Base-by-base conservation (phyloP, 2,797 vertebrate genomes). In the Lophotriccus pileatus region DNA sequence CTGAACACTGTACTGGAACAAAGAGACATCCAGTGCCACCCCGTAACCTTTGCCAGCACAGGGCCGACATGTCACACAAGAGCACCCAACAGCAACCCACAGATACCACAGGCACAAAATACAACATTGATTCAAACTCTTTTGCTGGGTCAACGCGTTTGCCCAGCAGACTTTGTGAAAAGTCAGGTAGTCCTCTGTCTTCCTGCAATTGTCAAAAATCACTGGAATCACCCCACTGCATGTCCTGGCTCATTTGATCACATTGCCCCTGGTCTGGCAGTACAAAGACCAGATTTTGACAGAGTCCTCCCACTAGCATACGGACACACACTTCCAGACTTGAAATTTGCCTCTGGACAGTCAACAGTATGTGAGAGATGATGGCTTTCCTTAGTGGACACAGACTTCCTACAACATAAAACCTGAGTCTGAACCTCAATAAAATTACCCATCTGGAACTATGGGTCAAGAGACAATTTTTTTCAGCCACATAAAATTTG, bases 41-140 rank as follows among this genome's bases (percentile, higher is more conserved):
- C 55, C 34, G 12, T 7, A 67, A 74, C 30, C 66, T 56, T 9
- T 30, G 41, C 25, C 62, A 70, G 18, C 27, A 39, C 22, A 16
- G 2, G 1, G 36, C 10, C 32, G 62, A 17, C 0, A 0, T 2
- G 21, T 15, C 75, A 70, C 73, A 77, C 7, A 12, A 77, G 49
- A 74, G 21, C 37, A 58, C 19, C 19, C 43, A 60, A 39, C 9
- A 20, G 9, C 39, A n/a, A n/a, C 5, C 25, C 30, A 17, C 0
- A n/a, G 44, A 46, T 32, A 74, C 30, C 22, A 15, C 27, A 24
- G 43, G 34, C 41, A 28, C 32, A 56, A 37, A 66, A 43, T 24
- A 62, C 20, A 68, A 43, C 66, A 74, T 2, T 1, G 0, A 25
- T 87, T 59, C 70, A n/a, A 4, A 55, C 12, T 27, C 55, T 16